Evolutionary conservation across 2,113 vertebrate species (phyloP).

Genomic region (Crocuta crocuta): DNA sequence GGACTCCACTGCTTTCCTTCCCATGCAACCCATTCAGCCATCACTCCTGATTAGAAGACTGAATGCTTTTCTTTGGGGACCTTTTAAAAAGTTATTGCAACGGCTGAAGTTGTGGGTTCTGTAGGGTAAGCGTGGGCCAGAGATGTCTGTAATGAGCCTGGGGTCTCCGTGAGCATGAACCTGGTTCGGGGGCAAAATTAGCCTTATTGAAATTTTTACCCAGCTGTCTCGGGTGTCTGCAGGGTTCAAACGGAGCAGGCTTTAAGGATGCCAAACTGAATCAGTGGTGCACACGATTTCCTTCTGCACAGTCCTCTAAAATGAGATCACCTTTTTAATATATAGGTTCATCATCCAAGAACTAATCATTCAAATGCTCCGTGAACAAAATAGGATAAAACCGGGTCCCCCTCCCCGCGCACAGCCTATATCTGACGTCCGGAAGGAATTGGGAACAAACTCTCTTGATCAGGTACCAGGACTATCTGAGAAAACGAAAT

Average conservation of each 20-base stretch:
- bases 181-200: conserved; percentile 40
- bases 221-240: not conserved
- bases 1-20: not conserved
- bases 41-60: not conserved
- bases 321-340: not conserved
- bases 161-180: not conserved
- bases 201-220: not conserved
- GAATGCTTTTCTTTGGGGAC: not conserved
- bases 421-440: not conserved
- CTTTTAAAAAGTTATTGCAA: not conserved
- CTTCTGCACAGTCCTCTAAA: not conserved
- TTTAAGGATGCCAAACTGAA: not conserved
- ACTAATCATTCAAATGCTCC: conserved; percentile 34
- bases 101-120: not conserved
- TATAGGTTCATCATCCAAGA: conserved; percentile 45
- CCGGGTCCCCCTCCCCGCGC: not conserved
- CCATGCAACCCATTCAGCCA: not conserved
- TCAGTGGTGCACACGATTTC: not conserved
- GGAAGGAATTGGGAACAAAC: conserved; percentile 34
- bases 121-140: not conserved
- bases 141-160: conserved; percentile 27
- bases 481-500: conserved; percentile 29
- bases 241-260: not conserved
- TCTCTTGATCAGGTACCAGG: conserved; percentile 35
- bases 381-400: conserved; percentile 23